A percentile compares a stretch with the other conserved stretches of the same genome.
Evolutionary conservation across 2,797 vertebrate species (phyloP).

Genomic region (Sphaeramia orbicularis): DNA sequence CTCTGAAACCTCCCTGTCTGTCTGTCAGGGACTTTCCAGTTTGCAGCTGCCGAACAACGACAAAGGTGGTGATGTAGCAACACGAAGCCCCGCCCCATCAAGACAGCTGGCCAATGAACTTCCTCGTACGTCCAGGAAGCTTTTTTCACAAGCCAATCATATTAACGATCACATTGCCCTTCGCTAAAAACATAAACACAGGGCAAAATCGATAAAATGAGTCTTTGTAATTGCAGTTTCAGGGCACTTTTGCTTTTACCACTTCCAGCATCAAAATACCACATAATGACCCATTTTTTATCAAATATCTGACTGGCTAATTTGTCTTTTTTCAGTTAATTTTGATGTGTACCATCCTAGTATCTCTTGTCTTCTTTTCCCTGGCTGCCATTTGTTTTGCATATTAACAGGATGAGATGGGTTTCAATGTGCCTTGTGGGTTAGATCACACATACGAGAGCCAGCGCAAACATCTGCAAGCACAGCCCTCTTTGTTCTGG

Average conservation of each 20-base stretch:
- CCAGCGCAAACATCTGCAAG: conserved; percentile 7
- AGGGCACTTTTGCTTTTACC: not conserved
- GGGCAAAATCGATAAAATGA: conserved; percentile 26
- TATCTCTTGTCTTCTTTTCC: not conserved
- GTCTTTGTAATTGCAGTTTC: conserved; percentile 12
- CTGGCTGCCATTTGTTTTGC: conserved; percentile 20
- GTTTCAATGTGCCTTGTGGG: conserved; percentile 9
- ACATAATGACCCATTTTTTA: not conserved
- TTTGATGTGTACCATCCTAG: not conserved
- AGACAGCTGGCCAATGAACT: conserved; percentile 54
- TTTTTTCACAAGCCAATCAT: conserved; percentile 60
- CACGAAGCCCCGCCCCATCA: conserved; percentile 59
- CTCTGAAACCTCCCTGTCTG: conserved; percentile 26
- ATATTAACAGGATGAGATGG: conserved; percentile 20
- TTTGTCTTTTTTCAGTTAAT: conserved; percentile 10
- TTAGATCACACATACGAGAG: not conserved
- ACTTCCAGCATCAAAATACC: not conserved
- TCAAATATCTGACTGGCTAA: not conserved
- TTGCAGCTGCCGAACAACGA: conserved; percentile 64
- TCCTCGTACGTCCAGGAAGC: conserved; percentile 18
- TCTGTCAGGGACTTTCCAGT: conserved; percentile 77
- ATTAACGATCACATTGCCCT: conserved; percentile 44
- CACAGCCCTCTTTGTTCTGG: not conserved
- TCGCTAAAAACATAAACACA: conserved; percentile 74
- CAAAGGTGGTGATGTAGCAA: conserved; percentile 71